Percentiles rank a stretch among this genome's conserved stretches.
These are phyloP conservation scores for Silurus lanzhouensis DNA, from an alignment of 2,797 vertebrate genomes.

Conservation along the genomic window DNA sequence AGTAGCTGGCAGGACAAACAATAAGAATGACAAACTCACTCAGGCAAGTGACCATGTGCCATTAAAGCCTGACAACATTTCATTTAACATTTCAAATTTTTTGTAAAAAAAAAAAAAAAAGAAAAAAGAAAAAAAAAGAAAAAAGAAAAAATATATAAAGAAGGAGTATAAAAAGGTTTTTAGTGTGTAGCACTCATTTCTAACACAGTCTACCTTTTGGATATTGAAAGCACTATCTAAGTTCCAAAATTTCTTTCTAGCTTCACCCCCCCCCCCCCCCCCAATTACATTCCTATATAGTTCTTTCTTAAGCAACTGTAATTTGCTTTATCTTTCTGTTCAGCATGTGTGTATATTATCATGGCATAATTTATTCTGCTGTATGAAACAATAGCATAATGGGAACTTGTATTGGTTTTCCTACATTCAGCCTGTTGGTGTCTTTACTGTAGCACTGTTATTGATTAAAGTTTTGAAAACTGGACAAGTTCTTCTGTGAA, in stretches of 20 bases:
- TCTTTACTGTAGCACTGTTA: conserved; percentile 93
- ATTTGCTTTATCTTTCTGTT: conserved; percentile 70
- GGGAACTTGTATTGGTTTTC: conserved; percentile 88
- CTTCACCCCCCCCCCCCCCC: conserved; percentile 18
- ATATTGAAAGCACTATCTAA: conserved; percentile 61
- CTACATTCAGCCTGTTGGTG: conserved; percentile 88
- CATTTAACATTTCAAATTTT: conserved; percentile 62
- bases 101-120: conserved; percentile 60
- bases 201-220: conserved; percentile 55
- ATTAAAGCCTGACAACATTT: conserved; percentile 53
- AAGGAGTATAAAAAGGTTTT: conserved; percentile 54
- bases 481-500: conserved; percentile 49
- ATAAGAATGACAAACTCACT: conserved; percentile 21
- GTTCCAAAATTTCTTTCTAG: conserved; percentile 39
- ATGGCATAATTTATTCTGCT: conserved; percentile 97
- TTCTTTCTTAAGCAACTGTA: conserved; percentile 60
- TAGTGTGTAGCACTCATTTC: conserved; percentile 61
- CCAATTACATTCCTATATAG: conserved; percentile 36
- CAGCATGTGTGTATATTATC: conserved; percentile 84
- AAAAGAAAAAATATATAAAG: conserved; percentile 44
- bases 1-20: conserved; percentile 24
- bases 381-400: conserved; percentile 92
- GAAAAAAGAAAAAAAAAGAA: conserved; percentile 55
- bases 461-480: conserved; percentile 84
- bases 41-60: conserved; percentile 48